Conservation (phyloP, 2,888 invertebrate species). For the Rhimphoctona megacephalus region DNA sequence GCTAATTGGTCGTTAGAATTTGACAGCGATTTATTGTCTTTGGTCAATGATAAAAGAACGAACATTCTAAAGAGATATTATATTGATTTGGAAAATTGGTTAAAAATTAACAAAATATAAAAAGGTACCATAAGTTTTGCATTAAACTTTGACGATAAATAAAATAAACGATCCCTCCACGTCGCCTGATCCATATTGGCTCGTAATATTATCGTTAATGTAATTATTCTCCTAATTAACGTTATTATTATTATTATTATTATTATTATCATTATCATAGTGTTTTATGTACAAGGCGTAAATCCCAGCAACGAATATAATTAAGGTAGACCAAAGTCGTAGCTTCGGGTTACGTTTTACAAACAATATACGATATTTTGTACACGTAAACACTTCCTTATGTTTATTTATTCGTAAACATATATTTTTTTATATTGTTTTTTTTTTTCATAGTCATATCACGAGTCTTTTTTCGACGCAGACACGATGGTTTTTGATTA, state of each 20-base stretch:
- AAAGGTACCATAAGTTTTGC: slow-evolving; percentile 29
- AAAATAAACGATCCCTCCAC: background rate
- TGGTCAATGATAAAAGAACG: slow-evolving; percentile 61
- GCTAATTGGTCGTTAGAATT: slow-evolving; percentile 46
- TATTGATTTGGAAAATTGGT: background rate
- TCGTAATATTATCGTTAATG: background rate
- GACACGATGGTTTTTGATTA: background rate
- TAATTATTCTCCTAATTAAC: background rate
- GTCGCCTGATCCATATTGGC: background rate
- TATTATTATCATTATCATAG: background rate
- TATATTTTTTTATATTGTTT: slow-evolving; percentile 34
- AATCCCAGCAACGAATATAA: slow-evolving; percentile 26
- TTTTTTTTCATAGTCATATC: slow-evolving; percentile 9
- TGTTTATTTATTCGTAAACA: slow-evolving; percentile 36
- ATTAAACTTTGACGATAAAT: slow-evolving; percentile 10
- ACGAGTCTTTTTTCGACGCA: slow-evolving; percentile 17
- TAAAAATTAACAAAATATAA: slow-evolving; percentile 29
- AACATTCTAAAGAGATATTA: background rate
- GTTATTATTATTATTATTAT: slow-evolving; percentile 2
- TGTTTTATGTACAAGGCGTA: slow-evolving; percentile 51
- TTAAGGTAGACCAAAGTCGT: slow-evolving; percentile 4
- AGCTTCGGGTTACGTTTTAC: slow-evolving; percentile 40
- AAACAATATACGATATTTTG: slow-evolving; percentile 52
- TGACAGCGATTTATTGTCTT: slow-evolving; percentile 62
- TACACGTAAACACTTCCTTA: slow-evolving; percentile 10